Conservation (phyloP, 2,888 invertebrate genomes). For the Zaprionus obscuricornis region DNA sequence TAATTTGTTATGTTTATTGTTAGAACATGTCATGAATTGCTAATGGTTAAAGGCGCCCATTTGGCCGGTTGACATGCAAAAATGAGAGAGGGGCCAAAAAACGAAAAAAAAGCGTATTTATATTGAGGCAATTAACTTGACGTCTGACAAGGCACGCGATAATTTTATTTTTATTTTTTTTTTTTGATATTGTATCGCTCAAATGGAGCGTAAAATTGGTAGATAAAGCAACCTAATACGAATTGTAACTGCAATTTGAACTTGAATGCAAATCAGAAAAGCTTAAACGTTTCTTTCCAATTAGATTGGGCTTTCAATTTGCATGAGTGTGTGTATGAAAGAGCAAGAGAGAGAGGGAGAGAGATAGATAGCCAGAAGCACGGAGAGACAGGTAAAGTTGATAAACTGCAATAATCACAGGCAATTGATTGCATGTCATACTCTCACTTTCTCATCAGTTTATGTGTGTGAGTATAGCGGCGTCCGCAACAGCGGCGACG, state of each 20-base stretch:
- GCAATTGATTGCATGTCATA: slow-evolving; percentile 40
- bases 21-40: slow-evolving; percentile 54
- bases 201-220: slow-evolving; percentile 59
- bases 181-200: slow-evolving; percentile 34
- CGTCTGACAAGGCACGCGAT: slow-evolving; percentile 52
- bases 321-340: background rate
- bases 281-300: slow-evolving; percentile 25
- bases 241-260: slow-evolving; percentile 37
- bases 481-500: slow-evolving; percentile 32
- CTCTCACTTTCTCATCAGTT: slow-evolving; percentile 48
- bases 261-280: slow-evolving; percentile 46
- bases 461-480: slow-evolving; percentile 22
- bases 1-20: slow-evolving; percentile 63
- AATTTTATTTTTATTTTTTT: slow-evolving; percentile 18
- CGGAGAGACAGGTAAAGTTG: slow-evolving; percentile 20
- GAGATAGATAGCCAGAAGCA: slow-evolving; percentile 20
- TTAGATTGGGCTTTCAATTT: slow-evolving; percentile 21
- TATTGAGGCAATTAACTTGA: slow-evolving; percentile 41
- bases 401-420: slow-evolving; percentile 41
- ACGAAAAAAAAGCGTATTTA: slow-evolving; percentile 2
- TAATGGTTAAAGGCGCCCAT: slow-evolving; percentile 35
- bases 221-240: slow-evolving; percentile 18
- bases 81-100: too few relatives aligned
- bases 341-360: slow-evolving; percentile 2
- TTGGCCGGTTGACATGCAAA: slow-evolving; percentile 39